A percentile compares a stretch with the other conserved stretches of the same genome.
phyloP scores from a whole-genome alignment of 2,113 vertebrate species.

The Grallaria varia region DNA sequence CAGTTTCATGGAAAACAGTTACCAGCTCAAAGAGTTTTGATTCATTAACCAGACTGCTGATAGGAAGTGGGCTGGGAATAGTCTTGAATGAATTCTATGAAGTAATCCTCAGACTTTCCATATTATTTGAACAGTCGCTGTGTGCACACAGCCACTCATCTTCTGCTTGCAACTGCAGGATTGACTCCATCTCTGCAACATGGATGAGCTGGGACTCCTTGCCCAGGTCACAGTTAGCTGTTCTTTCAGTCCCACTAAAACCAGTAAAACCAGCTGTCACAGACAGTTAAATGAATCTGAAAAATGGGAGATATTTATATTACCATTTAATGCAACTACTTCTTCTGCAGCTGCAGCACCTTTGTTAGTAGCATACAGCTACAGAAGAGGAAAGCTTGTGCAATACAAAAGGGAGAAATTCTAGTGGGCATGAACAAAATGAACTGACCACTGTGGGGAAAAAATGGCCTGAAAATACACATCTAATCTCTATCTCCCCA shows the following conservation, averaged over 20 bases:
- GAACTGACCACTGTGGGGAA: not conserved
- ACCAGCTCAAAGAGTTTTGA: not conserved
- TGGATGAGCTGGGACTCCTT: not conserved
- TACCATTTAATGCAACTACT: not conserved
- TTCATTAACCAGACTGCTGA: constrained; percentile 18
- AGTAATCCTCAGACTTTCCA: not conserved
- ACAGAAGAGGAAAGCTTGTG: not conserved
- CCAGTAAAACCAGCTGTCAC: not conserved
- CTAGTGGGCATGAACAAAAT: not conserved
- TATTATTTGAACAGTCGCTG: not conserved
- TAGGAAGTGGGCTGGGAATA: not conserved
- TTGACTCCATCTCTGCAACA: not conserved
- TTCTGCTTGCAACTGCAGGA: not conserved
- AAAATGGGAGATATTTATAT: not conserved
- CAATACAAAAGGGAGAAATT: not conserved
- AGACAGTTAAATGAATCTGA: not conserved
- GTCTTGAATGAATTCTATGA: not conserved
- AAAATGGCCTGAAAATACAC: not conserved
- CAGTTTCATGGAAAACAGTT: not conserved
- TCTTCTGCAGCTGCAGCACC: not conserved
- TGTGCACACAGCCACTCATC: not conserved
- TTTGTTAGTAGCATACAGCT: not conserved
- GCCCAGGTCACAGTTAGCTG: not conserved
- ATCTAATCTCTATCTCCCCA: not conserved
- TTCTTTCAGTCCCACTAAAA: not conserved